Base-by-base conservation (phyloP, 2,113 vertebrate species). In the Toxotes jaculatrix region DNA sequence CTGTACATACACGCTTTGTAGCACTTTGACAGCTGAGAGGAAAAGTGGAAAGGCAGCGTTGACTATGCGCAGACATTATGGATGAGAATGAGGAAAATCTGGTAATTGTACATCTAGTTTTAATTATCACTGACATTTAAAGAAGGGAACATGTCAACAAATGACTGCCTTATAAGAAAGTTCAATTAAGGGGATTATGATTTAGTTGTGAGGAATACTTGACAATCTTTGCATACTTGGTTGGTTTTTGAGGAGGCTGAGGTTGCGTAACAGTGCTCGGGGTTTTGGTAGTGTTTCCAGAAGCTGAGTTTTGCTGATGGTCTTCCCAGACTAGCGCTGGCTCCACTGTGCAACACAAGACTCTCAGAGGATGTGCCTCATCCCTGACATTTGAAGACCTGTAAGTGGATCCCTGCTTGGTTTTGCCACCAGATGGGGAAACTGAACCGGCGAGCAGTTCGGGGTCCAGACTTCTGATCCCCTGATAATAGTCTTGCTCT, bases 361-460 rank as follows among this genome's bases (percentile, higher is more conserved):
- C 89, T 74, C 59, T 86, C 66, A 67, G 83, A 92, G 89, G 90
- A 93, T 90, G 82, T 88, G 56, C 59, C 81, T 89, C 72, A 83
- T 87, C 89, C 73, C 65, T 87, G 87, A 94, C 87, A 93, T 93
- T 92, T 85, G 65, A 91, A 79, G 70, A 88, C 80, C 69, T 65
- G 91, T 89, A 94, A 95, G 73, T 13, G 49, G 88, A 93, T 89
- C 87, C 70, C 43, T 60, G 11, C 34, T 16, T 75, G 81, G 38
- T 69, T 86, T 82, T 73, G 56, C 79, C 65, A 86, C 71, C 86
- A 93, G 80, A 92, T 90, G 84, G 77, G 62, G 79, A 84, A 91
- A 89, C 40, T 65, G 51, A 85, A 80, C 23, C 5, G 34, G 23
- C 14, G 72, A 80, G 75, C 56, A 60, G 63, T 27, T 73, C 2